These are phyloP conservation scores for Acleris laterana DNA, from an alignment of 2,888 invertebrate species.

Conservation along the genomic window DNA sequence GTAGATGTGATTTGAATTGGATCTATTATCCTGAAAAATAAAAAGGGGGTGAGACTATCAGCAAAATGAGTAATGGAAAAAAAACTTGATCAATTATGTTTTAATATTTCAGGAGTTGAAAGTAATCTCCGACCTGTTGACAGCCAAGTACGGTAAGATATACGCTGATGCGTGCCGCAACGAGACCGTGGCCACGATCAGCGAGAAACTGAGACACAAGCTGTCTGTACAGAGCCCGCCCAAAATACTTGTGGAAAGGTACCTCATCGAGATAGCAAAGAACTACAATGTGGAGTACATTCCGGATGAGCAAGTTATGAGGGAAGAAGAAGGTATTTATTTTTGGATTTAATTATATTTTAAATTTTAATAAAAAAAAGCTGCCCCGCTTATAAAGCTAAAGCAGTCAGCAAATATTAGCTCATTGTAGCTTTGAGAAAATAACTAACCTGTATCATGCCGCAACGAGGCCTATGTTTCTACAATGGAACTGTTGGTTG, in stretches of 20 bases:
- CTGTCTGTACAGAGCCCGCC: constrained; percentile 97
- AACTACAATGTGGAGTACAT: constrained; percentile 97
- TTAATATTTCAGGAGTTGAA: constrained; percentile 83
- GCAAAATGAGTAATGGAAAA: too few species aligned
- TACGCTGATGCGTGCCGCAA: constrained; percentile 95
- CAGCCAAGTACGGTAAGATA: constrained; percentile 96
- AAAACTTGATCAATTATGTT: constrained; percentile 7
- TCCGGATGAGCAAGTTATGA: constrained; percentile 96
- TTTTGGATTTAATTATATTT: not conserved
- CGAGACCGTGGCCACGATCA: constrained; percentile 91
- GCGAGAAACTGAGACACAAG: constrained; percentile 96
- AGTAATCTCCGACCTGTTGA: constrained; percentile 94
- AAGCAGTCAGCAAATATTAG: too few species aligned
- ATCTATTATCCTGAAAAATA: too few species aligned
- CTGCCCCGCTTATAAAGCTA: too few species aligned
- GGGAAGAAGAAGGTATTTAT: constrained; percentile 86
- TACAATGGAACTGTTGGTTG: too few species aligned
- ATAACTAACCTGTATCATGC: too few species aligned
- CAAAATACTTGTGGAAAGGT: constrained; percentile 96
- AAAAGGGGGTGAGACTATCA: too few species aligned
- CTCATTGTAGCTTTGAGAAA: too few species aligned
- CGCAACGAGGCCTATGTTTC: too few species aligned
- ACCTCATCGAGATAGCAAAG: constrained; percentile 97
- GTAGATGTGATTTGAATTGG: too few species aligned
- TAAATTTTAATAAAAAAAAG: too few species aligned